A percentile compares a stretch with the other conserved stretches of the same genome.
Evolutionary conservation across 2,888 invertebrate genomes (phyloP).

Genomic region (Ceraclea dissimilis): DNA sequence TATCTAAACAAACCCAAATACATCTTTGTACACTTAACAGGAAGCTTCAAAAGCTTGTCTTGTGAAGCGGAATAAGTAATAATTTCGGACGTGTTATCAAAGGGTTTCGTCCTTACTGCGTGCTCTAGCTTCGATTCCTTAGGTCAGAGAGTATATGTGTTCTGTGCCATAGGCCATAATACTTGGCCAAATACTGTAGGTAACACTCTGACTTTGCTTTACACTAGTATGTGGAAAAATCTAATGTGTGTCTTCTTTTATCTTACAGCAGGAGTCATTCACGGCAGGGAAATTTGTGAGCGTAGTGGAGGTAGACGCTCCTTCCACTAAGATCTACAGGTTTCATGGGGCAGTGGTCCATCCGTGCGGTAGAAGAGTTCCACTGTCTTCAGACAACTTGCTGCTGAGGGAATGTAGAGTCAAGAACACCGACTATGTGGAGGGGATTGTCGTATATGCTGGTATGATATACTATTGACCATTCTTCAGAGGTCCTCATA

Average conservation of each 20-base stretch:
- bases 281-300: slow-evolving; percentile 75
- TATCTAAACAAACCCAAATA: too few species aligned
- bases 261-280: slow-evolving; percentile 58
- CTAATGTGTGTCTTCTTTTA: neutral
- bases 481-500: neutral
- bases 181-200: too few species aligned
- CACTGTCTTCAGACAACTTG: slow-evolving; percentile 83
- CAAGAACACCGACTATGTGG: slow-evolving; percentile 94
- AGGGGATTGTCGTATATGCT: slow-evolving; percentile 95
- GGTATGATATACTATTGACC: slow-evolving; percentile 47
- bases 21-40: too few species aligned
- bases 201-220: too few species aligned
- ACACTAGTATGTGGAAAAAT: too few species aligned
- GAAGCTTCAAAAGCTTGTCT: too few species aligned
- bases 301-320: slow-evolving; percentile 85
- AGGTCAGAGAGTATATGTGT: too few species aligned
- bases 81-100: too few species aligned
- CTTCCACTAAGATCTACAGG: slow-evolving; percentile 92
- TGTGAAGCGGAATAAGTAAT: too few species aligned
- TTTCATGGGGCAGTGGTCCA: slow-evolving; percentile 86
- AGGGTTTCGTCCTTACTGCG: too few species aligned
- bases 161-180: too few species aligned
- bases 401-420: slow-evolving; percentile 88
- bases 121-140: too few species aligned
- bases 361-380: slow-evolving; percentile 68